Evolutionary conservation across 1,140 invertebrate species (phyloP).

Genomic region (Venustaconcha ellipsiformis): DNA sequence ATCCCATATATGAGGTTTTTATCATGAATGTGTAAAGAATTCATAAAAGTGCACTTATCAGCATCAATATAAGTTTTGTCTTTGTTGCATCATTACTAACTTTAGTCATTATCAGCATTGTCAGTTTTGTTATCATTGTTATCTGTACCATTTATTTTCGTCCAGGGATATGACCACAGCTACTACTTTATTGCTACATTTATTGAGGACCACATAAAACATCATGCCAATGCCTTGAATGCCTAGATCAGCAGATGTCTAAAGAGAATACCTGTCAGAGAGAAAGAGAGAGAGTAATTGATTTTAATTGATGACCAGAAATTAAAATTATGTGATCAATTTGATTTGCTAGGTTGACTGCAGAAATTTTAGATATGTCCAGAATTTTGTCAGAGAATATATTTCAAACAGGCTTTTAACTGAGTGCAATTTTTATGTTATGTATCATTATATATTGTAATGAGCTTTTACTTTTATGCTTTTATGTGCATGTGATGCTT

Average conservation of each 20-base stretch:
- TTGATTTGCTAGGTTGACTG: neutral
- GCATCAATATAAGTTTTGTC: no score
- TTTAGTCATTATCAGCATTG: no score
- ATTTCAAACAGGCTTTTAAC: neutral
- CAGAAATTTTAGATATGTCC: neutral
- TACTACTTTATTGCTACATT: conserved; percentile 96
- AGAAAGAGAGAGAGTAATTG: neutral
- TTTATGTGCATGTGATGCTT: no score
- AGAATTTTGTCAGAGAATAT: neutral
- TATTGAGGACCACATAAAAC: conserved; percentile 92
- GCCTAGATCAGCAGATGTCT: conserved; percentile 8
- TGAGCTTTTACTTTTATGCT: no score
- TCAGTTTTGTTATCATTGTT: neutral
- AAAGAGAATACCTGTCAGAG: neutral
- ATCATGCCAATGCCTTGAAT: conserved; percentile 80
- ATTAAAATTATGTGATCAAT: neutral
- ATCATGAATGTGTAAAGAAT: no score
- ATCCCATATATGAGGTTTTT: no score
- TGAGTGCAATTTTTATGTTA: no score
- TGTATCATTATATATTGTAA: no score
- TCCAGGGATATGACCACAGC: conserved; percentile 90
- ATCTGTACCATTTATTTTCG: conserved; percentile 7
- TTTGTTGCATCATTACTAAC: no score
- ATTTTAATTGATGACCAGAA: neutral
- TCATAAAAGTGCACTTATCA: no score